Evolutionary conservation across 2,113 vertebrate genomes (phyloP).

Genomic region (Orientallactaga bullata): DNA sequence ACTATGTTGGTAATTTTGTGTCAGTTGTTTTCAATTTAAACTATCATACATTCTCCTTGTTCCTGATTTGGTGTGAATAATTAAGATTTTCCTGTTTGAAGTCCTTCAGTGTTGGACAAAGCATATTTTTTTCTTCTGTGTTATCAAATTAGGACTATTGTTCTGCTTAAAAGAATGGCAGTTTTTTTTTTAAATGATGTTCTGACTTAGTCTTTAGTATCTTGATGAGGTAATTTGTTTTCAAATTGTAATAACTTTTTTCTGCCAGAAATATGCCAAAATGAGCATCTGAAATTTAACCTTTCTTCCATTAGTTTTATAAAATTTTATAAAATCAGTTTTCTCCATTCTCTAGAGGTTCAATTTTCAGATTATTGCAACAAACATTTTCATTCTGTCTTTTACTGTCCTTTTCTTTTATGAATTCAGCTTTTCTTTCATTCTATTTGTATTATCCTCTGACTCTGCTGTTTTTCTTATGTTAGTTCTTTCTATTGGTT

Average conservation of each 20-base stretch:
- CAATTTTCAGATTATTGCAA: slow-evolving; percentile 2
- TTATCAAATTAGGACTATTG: background rate
- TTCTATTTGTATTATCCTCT: background rate
- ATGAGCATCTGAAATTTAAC: background rate
- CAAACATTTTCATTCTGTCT: background rate
- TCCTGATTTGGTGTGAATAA: slow-evolving; percentile 51
- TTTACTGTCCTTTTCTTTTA: slow-evolving; percentile 28
- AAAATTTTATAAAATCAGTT: background rate
- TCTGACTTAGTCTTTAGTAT: slow-evolving; percentile 2
- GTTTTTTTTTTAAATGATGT: background rate
- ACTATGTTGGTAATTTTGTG: slow-evolving; percentile 10
- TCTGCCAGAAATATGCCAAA: slow-evolving; percentile 17
- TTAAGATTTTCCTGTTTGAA: slow-evolving; percentile 2
- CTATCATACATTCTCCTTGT: background rate
- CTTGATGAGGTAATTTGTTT: slow-evolving; percentile 28
- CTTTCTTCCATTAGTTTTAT: background rate
- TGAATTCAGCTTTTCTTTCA: slow-evolving; percentile 14
- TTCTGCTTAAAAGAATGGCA: slow-evolving; percentile 15
- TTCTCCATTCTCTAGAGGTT: background rate
- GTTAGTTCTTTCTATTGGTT: slow-evolving; percentile 4
- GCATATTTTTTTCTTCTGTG: background rate
- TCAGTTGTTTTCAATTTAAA: slow-evolving; percentile 15
- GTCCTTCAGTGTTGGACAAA: background rate
- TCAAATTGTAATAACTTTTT: background rate
- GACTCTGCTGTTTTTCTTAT: background rate